Percentiles rank a stretch among this genome's conserved stretches.
Evolutionary conservation across 2,797 vertebrate genomes (phyloP).

Genomic region (Sparus aurata): DNA sequence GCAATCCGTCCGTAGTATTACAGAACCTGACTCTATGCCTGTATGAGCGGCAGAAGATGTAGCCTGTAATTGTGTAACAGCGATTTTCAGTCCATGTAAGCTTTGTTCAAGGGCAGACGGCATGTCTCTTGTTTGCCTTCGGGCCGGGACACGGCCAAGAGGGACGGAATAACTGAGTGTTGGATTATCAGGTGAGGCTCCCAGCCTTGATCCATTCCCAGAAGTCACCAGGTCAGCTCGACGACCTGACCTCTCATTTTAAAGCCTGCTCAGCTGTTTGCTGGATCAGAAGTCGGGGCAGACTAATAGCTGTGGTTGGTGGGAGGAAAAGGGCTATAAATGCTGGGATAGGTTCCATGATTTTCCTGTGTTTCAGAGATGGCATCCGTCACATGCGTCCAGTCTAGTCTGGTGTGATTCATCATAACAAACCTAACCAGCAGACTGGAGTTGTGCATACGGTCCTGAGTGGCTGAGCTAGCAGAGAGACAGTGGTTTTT

Average conservation of each 20-base stretch:
- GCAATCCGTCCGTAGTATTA: constrained; percentile 35
- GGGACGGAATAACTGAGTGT: constrained; percentile 61
- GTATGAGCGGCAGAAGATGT: constrained; percentile 20
- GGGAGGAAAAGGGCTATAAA: constrained; percentile 30
- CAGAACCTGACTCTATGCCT: constrained; percentile 31
- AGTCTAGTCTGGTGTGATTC: constrained; percentile 52
- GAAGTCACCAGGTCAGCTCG: constrained; percentile 61
- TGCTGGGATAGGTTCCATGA: constrained; percentile 8
- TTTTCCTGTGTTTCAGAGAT: constrained; percentile 19
- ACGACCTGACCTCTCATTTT: constrained; percentile 57
- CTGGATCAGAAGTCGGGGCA: constrained; percentile 41
- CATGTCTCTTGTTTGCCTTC: constrained; percentile 66
- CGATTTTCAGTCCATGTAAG: constrained; percentile 68
- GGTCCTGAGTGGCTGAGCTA: constrained; percentile 25
- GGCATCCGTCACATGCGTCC: constrained; percentile 22
- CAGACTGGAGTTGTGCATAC: constrained; percentile 19
- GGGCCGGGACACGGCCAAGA: constrained; percentile 38
- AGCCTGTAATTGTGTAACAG: constrained; percentile 68
- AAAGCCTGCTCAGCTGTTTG: constrained; percentile 71
- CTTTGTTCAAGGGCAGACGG: constrained; percentile 74
- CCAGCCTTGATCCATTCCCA: constrained; percentile 61
- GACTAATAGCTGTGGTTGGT: constrained; percentile 27
- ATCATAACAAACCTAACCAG: constrained; percentile 34
- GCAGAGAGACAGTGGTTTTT: constrained; percentile 21
- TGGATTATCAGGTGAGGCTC: constrained; percentile 73